Evolutionary conservation across 2,113 vertebrate genomes (phyloP).

Genomic region (Microtus pennsylvanicus): DNA sequence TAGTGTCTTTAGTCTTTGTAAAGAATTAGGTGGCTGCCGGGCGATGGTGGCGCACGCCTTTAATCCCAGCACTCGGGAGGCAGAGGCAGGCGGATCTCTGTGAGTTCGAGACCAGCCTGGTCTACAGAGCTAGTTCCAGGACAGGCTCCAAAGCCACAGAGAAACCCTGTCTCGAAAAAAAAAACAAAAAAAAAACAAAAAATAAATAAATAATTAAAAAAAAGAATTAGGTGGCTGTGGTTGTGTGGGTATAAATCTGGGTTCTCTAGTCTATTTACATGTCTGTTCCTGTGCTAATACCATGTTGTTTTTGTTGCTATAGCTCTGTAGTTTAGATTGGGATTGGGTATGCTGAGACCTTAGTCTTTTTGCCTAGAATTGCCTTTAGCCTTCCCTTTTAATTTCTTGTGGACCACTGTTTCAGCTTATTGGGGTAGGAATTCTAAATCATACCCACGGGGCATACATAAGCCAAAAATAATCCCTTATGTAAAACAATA

Average conservation of each 20-base stretch:
- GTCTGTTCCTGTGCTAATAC: not conserved
- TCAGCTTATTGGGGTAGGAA: not conserved
- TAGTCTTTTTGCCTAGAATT: not conserved
- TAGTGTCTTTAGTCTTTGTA: not conserved
- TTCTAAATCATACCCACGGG: not conserved
- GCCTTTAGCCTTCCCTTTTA: not conserved
- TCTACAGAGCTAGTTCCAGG: too few relatives aligned
- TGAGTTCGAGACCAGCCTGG: too few relatives aligned
- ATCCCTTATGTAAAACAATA: not conserved
- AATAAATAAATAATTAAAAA: too few relatives aligned
- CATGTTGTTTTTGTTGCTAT: not conserved
- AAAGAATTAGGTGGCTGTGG: not conserved
- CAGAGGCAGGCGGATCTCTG: too few relatives aligned
- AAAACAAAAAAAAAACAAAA: too few relatives aligned
- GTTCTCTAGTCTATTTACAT: not conserved
- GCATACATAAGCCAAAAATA: not conserved
- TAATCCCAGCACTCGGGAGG: too few relatives aligned
- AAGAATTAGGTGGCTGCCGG: not conserved
- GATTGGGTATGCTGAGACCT: not conserved
- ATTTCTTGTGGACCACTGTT: not conserved
- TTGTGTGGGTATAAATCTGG: not conserved
- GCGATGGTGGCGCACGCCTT: too few relatives aligned
- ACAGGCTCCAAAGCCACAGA: too few relatives aligned
- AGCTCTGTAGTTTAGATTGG: not conserved
- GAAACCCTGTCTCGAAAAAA: too few relatives aligned